Evolutionary conservation across 37 sponge, comb jelly and placozoan species (phyloP), one percentile per base, ranked within the genome.

Genomic region (Eunapius fragilis): DNA sequence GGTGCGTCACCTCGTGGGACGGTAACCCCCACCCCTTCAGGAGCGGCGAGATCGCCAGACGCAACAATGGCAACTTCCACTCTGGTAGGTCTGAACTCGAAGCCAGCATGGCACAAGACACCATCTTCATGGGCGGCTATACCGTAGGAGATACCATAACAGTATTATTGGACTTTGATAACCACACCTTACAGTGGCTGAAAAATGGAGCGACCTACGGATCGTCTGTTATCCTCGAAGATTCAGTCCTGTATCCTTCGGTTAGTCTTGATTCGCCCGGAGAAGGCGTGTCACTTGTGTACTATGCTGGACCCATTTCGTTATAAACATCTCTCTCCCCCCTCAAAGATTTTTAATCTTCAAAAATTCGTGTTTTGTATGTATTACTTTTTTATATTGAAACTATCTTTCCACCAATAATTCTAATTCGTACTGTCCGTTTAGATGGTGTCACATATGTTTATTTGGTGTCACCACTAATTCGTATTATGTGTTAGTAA

Each of bases 21-120:
- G 95, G 97, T 0, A 94, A 92, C 36, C 97, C 97, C 0, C 97
- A 97, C 80, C 97, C 97, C 13, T 94, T 92, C 71, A 58, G 97
- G 36, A 30, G 68, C 32, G 97, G 95, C 5, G 97, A 97, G 80
- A 85, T 97, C 49, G 95, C 97, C 0, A 77, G 93, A 34, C 74
- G 91, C 25, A 97, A 85, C 75, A 94, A 97, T 41, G 97, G 97
- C 28, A 94, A 94, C 77, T 90, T 92, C 67, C 92, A 92, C 82
- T 88, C 91, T 0, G 97, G 97, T 26, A 67, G 69, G 13, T 76
- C 48, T 23, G 86, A 87, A 49, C 82, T 83, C 4, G 94, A 93
- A 31, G 87, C 90, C 12, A 90, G 80, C 31, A 84, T 91, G 78
- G 89, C 82, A 23, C 83, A 89, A 36, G 92, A 89, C 36, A 82